A percentile compares a stretch with the other conserved stretches of the same genome.
Evolutionary conservation across 1,140 invertebrate genomes (phyloP).

Genomic region (Drosophila pectinifera): DNA sequence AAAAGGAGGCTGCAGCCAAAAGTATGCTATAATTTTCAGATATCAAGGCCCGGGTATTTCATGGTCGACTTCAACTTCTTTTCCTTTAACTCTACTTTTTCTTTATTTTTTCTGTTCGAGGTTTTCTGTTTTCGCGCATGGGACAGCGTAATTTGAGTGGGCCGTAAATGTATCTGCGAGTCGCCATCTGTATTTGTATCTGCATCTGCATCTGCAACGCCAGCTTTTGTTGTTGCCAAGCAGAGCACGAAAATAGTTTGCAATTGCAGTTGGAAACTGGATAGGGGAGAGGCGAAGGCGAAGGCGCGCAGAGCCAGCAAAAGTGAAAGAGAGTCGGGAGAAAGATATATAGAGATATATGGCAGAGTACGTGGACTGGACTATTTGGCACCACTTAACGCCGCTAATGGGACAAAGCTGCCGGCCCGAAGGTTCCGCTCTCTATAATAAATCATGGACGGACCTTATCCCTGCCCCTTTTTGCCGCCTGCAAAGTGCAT

Average conservation of each 20-base stretch:
- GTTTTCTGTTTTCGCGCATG: constrained; percentile 45
- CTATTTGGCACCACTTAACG: constrained; percentile 72
- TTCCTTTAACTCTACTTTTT: not conserved
- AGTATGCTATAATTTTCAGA: not conserved
- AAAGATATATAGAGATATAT: constrained; percentile 17
- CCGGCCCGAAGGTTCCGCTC: constrained; percentile 64
- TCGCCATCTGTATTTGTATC: constrained; percentile 46
- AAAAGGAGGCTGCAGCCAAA: not conserved
- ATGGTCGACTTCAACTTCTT: not conserved
- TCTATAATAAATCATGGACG: constrained; percentile 72
- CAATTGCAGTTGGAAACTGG: constrained; percentile 68
- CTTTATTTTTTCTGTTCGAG: not conserved
- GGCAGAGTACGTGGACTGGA: constrained; percentile 1
- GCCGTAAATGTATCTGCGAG: constrained; percentile 62
- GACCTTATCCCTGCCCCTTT: constrained; percentile 15
- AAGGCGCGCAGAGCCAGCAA: not conserved
- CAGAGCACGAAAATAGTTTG: constrained; percentile 74
- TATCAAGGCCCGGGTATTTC: not conserved
- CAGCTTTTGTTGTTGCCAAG: constrained; percentile 72
- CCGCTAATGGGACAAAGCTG: constrained; percentile 79
- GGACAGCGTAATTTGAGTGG: constrained; percentile 72
- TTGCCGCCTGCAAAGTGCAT: constrained; percentile 72
- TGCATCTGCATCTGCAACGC: constrained; percentile 27
- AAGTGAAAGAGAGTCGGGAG: constrained; percentile 7
- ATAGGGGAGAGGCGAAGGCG: constrained; percentile 1